phyloP scores from a whole-genome alignment of 2,113 vertebrate species.

The Pterophyllum scalare region DNA sequence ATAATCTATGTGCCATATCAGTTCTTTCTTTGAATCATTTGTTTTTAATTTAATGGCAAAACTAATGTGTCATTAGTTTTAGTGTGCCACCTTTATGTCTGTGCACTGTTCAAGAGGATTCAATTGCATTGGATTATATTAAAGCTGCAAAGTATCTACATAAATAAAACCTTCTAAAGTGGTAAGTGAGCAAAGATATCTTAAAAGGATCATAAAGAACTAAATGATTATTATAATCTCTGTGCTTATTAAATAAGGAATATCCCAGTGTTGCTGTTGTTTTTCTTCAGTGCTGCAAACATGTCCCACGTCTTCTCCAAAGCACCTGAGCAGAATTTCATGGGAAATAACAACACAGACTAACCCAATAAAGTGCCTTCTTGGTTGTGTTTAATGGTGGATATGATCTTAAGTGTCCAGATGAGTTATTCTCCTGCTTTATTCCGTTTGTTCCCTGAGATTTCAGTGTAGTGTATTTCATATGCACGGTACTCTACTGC shows the following conservation, averaged over 20 bases:
- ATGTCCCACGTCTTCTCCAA: not conserved
- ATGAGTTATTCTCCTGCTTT: constrained; percentile 10
- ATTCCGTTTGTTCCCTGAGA: not conserved
- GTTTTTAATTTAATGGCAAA: not conserved
- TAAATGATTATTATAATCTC: not conserved
- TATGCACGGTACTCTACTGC: constrained; percentile 58
- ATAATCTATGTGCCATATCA: not conserved
- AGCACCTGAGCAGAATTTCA: not conserved
- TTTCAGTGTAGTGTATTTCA: not conserved
- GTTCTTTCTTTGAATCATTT: not conserved
- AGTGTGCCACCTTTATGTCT: not conserved
- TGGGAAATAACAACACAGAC: not conserved
- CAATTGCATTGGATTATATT: not conserved
- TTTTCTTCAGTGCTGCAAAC: not conserved
- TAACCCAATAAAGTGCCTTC: not conserved
- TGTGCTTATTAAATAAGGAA: not conserved
- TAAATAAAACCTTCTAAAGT: not conserved
- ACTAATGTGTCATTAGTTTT: not conserved
- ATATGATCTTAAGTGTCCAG: constrained; percentile 14
- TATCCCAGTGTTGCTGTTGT: not conserved
- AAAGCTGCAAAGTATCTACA: not conserved
- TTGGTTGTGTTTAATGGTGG: not conserved
- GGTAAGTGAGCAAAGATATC: not conserved
- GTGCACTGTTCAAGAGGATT: not conserved
- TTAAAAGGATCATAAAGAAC: not conserved